These are phyloP conservation scores for Sinocyclocheilus anophthalmus DNA, from an alignment of 2,113 vertebrate species.

Conservation along the genomic window DNA sequence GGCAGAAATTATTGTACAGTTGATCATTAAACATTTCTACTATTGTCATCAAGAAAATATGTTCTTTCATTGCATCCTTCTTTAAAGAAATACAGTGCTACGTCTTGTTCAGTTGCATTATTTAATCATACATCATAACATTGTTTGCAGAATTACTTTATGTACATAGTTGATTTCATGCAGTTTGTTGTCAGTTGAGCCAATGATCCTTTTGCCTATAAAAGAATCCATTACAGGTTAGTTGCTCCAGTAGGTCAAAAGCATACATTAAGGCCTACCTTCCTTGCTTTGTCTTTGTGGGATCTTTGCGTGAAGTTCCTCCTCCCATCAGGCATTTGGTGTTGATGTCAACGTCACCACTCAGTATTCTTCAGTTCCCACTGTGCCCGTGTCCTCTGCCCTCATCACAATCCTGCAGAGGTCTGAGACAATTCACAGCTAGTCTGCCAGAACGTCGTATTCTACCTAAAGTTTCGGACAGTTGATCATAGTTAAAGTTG, in stretches of 20 bases:
- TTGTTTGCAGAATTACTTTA: background rate
- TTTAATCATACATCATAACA: background rate
- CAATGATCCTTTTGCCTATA: slow-evolving; percentile 14
- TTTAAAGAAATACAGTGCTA: background rate
- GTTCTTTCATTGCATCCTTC: background rate
- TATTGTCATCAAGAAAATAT: background rate
- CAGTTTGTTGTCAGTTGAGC: background rate
- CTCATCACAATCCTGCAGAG: slow-evolving; percentile 39
- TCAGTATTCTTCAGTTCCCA: background rate
- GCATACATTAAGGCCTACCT: slow-evolving; percentile 25
- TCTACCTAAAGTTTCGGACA: background rate
- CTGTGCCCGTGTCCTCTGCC: slow-evolving; percentile 20
- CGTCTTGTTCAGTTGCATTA: background rate
- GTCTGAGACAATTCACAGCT: slow-evolving; percentile 34
- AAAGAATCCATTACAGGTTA: slow-evolving; percentile 26
- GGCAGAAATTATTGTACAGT: slow-evolving; percentile 21
- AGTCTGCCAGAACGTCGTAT: background rate
- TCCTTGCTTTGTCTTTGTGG: background rate
- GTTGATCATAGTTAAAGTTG: background rate
- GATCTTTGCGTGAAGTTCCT: background rate
- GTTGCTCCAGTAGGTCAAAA: background rate
- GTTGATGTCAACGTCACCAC: slow-evolving; percentile 21
- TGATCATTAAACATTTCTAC: slow-evolving; percentile 14
- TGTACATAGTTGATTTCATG: background rate
- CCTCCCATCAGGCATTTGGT: slow-evolving; percentile 25